These are phyloP conservation scores for Bombus haemorrhoidalis DNA, from an alignment of 1,140 invertebrate genomes.

Conservation along the genomic window DNA sequence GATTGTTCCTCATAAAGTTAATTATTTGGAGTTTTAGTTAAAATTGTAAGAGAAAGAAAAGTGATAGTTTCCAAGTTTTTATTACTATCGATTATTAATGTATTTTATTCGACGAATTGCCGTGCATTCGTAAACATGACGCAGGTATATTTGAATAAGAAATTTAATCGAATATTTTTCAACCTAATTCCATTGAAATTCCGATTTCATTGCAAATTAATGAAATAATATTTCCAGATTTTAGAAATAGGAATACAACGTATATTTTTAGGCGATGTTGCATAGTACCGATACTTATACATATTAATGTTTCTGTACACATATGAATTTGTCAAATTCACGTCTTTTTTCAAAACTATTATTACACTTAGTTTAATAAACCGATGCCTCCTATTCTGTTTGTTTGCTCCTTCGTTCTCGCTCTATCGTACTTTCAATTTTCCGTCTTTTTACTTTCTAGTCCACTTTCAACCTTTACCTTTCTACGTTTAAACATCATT, in stretches of 20 bases:
- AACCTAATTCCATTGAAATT: neutral
- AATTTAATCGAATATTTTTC: neutral
- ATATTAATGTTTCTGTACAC: neutral
- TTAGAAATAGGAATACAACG: neutral
- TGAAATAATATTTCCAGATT: neutral
- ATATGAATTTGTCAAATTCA: constrained; percentile 30
- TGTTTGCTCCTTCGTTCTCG: neutral
- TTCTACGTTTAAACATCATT: neutral
- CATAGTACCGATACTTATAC: neutral
- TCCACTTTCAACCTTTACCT: neutral
- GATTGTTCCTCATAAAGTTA: too few species aligned
- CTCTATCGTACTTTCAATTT: neutral
- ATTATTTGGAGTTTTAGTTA: too few species aligned
- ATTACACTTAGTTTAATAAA: neutral
- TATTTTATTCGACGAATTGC: neutral
- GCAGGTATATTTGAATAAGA: neutral
- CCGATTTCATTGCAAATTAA: neutral
- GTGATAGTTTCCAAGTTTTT: neutral
- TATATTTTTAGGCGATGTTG: neutral
- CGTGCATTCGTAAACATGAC: neutral
- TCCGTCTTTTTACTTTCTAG: neutral
- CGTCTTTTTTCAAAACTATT: neutral
- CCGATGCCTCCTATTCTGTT: neutral
- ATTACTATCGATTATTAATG: neutral
- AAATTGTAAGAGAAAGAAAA: neutral